phyloP scores from a whole-genome alignment of 2,797 vertebrate species.

The Chiroxiphia lanceolata region DNA sequence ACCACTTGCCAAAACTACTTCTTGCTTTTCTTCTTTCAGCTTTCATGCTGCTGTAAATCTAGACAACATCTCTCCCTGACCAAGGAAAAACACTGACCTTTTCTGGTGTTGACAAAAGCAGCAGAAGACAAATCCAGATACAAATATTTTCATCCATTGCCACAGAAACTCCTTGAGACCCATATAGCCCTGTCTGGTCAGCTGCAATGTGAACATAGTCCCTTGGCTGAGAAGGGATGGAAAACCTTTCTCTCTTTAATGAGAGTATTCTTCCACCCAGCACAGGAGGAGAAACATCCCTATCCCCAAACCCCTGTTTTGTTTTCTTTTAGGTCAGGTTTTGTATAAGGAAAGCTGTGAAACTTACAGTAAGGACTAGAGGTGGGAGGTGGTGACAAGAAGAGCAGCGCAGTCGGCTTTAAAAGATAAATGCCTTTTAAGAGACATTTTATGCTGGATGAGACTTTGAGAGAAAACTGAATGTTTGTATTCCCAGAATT shows the following conservation, averaged over 20 bases:
- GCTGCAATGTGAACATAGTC: constrained; percentile 11
- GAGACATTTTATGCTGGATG: neutral
- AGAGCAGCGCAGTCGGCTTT: neutral
- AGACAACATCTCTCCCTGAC: constrained; percentile 16
- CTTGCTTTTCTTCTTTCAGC: constrained; percentile 30
- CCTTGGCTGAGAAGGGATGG: neutral
- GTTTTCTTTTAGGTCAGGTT: neutral
- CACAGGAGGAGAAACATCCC: neutral
- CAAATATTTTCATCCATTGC: constrained; percentile 61
- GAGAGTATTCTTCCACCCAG: neutral
- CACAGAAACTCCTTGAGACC: constrained; percentile 55
- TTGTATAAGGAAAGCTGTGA: neutral
- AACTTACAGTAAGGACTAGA: neutral
- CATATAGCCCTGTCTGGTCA: neutral
- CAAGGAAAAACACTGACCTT: constrained; percentile 52
- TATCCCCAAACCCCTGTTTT: neutral
- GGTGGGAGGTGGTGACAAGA: neutral
- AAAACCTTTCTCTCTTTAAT: constrained; percentile 29
- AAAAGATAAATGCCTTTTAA: neutral
- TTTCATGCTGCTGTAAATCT: constrained; percentile 25
- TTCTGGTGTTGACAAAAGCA: constrained; percentile 56
- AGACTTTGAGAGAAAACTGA: neutral
- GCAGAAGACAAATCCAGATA: constrained; percentile 64
- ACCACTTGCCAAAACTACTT: constrained; percentile 30
- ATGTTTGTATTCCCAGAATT: neutral